Evolutionary conservation across 37 sponge, comb jelly and placozoan genomes (phyloP), one percentile per base, ranked within the genome.

Genomic region (Chondrosia reniformis): DNA sequence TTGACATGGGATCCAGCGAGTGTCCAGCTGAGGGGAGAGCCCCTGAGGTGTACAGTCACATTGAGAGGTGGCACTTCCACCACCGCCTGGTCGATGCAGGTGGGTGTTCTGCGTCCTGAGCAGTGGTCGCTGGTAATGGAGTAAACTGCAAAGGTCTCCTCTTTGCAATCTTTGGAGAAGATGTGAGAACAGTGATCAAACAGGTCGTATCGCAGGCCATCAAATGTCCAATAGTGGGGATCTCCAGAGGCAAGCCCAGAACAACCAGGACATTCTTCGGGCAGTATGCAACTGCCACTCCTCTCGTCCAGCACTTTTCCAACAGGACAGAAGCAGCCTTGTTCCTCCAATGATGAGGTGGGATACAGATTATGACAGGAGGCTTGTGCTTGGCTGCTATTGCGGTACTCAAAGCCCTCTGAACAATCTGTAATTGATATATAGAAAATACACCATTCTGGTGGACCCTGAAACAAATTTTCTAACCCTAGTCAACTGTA

Each of bases 141-240:
- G 38, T 36, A 36, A 9, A 66, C 67, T 4, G 67, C 39, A 34
- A 66, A 66, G 7, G 67, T 66, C 39, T 66, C 30, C 21, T 66
- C 36, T 7, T 5, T 39, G 36, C 67, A 66, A 39, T 66, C 67
- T 66, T 66, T 66, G 38, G 67, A 19, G 67, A 66, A 66, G 38
- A 66, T 39, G 39, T 66, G 67, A 34, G 37, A 30, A 39, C 67
- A 66, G 67, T 66, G 67, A 39, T 66, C 67, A 66, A 66, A 66
- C 38, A 66, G 67, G 39, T 66, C 67, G 36, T 36, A 66, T 36
- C 38, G 5, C 7, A 37, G 30, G 21, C 67, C 67, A 34, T 66
- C 67, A 39, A 37, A 66, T 8, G 67, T 36, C 19, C 22, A 6
- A 17, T 66, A 66, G 67, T 66, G 67, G 8, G 67, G 67, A 39